A percentile compares a stretch with the other conserved stretches of the same genome.
Conservation (phyloP, 2,888 invertebrate genomes). For the Eueremaeus valkanovi region DNA sequence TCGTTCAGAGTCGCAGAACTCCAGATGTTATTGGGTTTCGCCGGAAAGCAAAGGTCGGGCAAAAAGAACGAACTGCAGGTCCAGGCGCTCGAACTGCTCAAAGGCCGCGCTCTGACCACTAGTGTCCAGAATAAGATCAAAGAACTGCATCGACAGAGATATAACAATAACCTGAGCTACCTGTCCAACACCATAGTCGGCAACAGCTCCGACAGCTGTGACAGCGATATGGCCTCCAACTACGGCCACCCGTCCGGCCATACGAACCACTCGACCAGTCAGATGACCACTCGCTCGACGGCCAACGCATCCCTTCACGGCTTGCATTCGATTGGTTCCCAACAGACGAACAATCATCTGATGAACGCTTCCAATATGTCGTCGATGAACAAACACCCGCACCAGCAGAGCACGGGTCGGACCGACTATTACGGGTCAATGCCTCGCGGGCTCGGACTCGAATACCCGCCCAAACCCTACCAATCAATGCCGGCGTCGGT, state of each 20-base stretch:
- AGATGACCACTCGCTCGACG: conserved; percentile 7
- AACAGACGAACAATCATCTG: not conserved
- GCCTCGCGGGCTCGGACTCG: conserved; percentile 39
- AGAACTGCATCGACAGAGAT: conserved; percentile 61
- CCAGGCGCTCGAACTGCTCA: conserved; percentile 67
- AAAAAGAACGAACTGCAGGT: conserved; percentile 73
- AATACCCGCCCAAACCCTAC: conserved; percentile 13
- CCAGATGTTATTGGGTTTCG: conserved; percentile 73
- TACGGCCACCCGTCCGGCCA: too few relatives aligned
- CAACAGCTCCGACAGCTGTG: conserved; percentile 25
- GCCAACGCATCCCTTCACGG: not conserved
- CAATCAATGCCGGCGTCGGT: not conserved
- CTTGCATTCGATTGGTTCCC: not conserved
- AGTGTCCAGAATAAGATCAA: conserved; percentile 62
- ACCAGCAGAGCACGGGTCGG: not conserved
- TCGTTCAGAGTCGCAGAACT: conserved; percentile 78
- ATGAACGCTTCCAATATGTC: not conserved
- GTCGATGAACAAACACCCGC: not conserved
- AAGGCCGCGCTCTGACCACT: conserved; percentile 59
- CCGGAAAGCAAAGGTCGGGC: conserved; percentile 72
- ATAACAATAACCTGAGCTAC: conserved; percentile 23
- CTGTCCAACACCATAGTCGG: not conserved
- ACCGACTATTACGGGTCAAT: conserved; percentile 36
- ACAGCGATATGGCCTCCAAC: conserved; percentile 20
- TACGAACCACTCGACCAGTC: not conserved